phyloP scores from a whole-genome alignment of 2,888 invertebrate species.

The Drymonia ruficornis region DNA sequence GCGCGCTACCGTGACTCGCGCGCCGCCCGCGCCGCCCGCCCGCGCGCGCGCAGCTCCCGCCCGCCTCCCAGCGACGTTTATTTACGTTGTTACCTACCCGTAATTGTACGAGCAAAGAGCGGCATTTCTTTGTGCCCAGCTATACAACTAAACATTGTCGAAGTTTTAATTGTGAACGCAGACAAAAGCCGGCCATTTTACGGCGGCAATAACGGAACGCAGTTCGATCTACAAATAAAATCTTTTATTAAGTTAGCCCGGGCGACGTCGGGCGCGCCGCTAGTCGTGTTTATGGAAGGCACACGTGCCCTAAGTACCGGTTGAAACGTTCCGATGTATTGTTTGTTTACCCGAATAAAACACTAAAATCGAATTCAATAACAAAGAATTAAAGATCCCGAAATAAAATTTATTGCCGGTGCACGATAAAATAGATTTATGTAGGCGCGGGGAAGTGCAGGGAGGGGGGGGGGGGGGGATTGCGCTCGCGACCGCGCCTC shows the following conservation, averaged over 20 bases:
- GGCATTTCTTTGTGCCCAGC: slow-evolving; percentile 76
- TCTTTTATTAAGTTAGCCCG: slow-evolving; percentile 70
- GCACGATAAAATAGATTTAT: slow-evolving; percentile 85
- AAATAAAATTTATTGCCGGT: slow-evolving; percentile 84
- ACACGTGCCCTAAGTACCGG: slow-evolving; percentile 80
- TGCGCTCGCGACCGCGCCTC: slow-evolving; percentile 50
- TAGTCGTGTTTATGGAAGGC: slow-evolving; percentile 67
- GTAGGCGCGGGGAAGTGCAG: slow-evolving; percentile 60
- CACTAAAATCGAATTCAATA: slow-evolving; percentile 85
- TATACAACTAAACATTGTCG: slow-evolving; percentile 76
- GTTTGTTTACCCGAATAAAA: slow-evolving; percentile 85
- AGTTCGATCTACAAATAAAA: slow-evolving; percentile 77
- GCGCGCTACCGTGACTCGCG: slow-evolving; percentile 70
- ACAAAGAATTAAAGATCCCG: slow-evolving; percentile 85
- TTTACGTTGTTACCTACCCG: slow-evolving; percentile 63
- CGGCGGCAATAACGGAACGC: slow-evolving; percentile 63
- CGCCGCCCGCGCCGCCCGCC: slow-evolving; percentile 43
- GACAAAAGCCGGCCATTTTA: slow-evolving; percentile 73
- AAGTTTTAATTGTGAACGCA: slow-evolving; percentile 80
- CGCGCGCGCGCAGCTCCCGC: slow-evolving; percentile 28
- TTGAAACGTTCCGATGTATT: slow-evolving; percentile 77
- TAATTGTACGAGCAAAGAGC: slow-evolving; percentile 71
- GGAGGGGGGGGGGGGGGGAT: slow-evolving; percentile 34
- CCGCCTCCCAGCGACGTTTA: slow-evolving; percentile 51
- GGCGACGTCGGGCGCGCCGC: slow-evolving; percentile 63